Conservation (phyloP, 2,797 vertebrate species). For the Danio choprae region DNA sequence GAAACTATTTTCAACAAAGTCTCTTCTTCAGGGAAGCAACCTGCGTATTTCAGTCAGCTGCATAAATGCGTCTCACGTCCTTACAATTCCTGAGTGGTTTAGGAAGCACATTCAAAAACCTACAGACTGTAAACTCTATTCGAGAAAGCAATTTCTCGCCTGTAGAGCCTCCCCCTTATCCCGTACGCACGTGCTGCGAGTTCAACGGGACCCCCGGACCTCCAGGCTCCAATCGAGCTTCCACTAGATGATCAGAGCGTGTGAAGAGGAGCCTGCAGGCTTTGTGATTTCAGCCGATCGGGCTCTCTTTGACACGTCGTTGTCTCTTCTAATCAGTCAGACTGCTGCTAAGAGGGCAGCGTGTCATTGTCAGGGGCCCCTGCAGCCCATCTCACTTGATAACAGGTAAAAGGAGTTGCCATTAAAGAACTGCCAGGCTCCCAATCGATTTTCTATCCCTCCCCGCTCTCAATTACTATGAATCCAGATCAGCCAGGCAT, state of each 20-base stretch:
- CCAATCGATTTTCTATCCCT: constrained; percentile 63
- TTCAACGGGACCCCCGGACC: constrained; percentile 20
- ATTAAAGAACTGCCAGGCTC: constrained; percentile 64
- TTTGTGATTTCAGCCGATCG: constrained; percentile 44
- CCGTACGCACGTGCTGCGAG: constrained; percentile 11
- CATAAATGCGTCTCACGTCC: constrained; percentile 60
- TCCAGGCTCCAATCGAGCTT: constrained; percentile 37
- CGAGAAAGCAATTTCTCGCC: constrained; percentile 63
- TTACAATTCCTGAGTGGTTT: constrained; percentile 58
- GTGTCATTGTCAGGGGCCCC: constrained; percentile 60
- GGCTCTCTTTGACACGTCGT: constrained; percentile 49
- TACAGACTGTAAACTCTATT: constrained; percentile 60
- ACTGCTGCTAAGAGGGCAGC: constrained; percentile 56
- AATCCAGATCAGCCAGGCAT: constrained; percentile 57
- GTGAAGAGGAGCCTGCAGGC: constrained; percentile 47
- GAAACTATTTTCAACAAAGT: constrained; percentile 16
- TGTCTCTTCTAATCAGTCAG: constrained; percentile 54
- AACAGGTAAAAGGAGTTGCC: constrained; percentile 62
- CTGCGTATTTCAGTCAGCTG: constrained; percentile 45
- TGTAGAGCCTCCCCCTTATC: constrained; percentile 54
- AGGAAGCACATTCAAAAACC: constrained; percentile 59
- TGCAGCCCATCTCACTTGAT: constrained; percentile 61
- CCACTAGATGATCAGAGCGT: constrained; percentile 30
- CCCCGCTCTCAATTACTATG: constrained; percentile 62
- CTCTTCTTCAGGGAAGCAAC: constrained; percentile 17